These are phyloP conservation scores for Cherax quadricarinatus DNA, from an alignment of 1,140 invertebrate species.

Conservation along the genomic window DNA sequence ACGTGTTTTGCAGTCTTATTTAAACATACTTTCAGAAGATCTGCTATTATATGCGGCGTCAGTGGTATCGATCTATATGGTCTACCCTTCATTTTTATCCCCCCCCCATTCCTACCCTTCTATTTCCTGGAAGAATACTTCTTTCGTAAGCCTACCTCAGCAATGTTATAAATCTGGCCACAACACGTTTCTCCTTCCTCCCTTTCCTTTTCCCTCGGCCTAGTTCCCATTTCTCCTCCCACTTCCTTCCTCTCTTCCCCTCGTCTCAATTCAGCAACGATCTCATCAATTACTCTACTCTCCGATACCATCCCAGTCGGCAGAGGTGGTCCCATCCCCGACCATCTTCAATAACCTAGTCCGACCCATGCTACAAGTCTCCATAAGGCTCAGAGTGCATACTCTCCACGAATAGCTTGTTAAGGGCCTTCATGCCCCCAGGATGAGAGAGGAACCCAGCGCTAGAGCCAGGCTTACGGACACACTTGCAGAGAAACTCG, in stretches of 20 bases:
- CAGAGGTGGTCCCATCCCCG: not conserved
- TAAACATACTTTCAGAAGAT: no score
- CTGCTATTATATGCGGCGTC: no score
- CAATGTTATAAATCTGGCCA: not conserved
- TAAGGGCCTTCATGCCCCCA: not conserved
- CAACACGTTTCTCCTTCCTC: not conserved
- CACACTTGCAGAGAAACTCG: not conserved
- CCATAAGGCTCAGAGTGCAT: not conserved
- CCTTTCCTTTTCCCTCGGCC: not conserved
- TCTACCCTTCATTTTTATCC: no score
- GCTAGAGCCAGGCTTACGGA: not conserved
- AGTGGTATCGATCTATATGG: no score
- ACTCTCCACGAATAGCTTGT: not conserved
- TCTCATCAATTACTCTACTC: constrained; percentile 3
- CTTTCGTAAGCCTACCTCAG: not conserved
- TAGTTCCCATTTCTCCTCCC: not conserved
- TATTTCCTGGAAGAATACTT: not conserved
- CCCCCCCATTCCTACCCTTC: no score
- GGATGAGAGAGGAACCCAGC: not conserved
- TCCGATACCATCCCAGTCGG: not conserved
- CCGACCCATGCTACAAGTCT: not conserved
- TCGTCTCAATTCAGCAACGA: not conserved
- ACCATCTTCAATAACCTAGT: not conserved
- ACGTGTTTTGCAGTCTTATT: no score
- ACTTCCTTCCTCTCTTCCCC: not conserved